Percentiles rank a stretch among this genome's conserved stretches.
These are phyloP conservation scores for Halotydeus destructor DNA, from an alignment of 1,140 invertebrate genomes.

Conservation along the genomic window DNA sequence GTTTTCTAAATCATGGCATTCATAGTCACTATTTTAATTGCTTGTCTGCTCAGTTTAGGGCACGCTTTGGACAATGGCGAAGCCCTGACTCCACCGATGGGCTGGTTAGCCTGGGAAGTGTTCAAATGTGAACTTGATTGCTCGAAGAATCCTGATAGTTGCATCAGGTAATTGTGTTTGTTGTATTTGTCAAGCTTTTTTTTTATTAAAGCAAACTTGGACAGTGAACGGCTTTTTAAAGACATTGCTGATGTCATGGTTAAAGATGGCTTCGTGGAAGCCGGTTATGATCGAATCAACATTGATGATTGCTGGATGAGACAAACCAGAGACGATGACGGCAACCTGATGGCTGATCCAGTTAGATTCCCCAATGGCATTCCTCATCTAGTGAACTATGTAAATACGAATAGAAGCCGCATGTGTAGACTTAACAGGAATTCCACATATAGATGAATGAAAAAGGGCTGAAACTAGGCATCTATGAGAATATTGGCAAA, in stretches of 20 bases:
- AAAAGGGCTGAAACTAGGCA: constrained; percentile 82
- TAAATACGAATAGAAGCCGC: too few relatives aligned
- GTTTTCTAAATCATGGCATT: too few relatives aligned
- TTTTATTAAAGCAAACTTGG: background rate
- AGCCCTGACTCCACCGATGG: constrained; percentile 27
- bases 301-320: constrained; percentile 91
- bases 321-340: constrained; percentile 44
- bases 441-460: constrained; percentile 47
- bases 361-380: constrained; percentile 77
- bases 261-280: constrained; percentile 61
- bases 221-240: constrained; percentile 69
- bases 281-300: constrained; percentile 78
- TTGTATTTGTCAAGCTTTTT: background rate
- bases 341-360: constrained; percentile 61
- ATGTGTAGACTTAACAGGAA: too few relatives aligned
- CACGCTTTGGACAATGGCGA: constrained; percentile 22
- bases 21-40: too few relatives aligned
- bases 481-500: constrained; percentile 90
- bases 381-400: constrained; percentile 68
- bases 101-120: constrained; percentile 30
- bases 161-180: constrained; percentile 17
- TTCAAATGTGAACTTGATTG: constrained; percentile 28
- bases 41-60: too few relatives aligned
- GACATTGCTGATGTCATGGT: constrained; percentile 77
- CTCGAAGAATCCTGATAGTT: constrained; percentile 19